Evolutionary conservation across 1,140 invertebrate species (phyloP).

Genomic region (Aleiodes sp.): DNA sequence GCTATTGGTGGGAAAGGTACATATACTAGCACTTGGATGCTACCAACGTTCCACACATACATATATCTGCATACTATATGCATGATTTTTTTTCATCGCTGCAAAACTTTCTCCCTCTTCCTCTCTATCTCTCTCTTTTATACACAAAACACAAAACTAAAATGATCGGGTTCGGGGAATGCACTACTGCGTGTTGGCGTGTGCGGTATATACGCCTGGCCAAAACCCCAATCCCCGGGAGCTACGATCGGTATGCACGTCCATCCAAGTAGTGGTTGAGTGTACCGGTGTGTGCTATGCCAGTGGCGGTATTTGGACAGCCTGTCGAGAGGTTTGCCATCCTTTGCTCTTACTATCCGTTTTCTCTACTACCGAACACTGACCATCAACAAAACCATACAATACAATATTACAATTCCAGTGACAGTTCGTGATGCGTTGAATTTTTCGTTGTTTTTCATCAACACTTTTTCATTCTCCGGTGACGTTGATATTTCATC

Average conservation of each 20-base stretch:
- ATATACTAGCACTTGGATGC: not conserved
- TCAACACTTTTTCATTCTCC: not conserved
- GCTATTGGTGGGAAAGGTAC: not conserved
- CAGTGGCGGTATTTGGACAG: constrained; percentile 61
- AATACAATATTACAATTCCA: constrained; percentile 60
- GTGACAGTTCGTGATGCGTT: constrained; percentile 46
- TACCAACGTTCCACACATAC: too few species aligned
- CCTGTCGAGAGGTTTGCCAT: constrained; percentile 51
- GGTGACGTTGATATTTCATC: not conserved
- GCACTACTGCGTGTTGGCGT: constrained; percentile 9
- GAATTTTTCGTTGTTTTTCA: not conserved
- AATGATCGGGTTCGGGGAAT: not conserved
- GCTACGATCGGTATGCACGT: constrained; percentile 47
- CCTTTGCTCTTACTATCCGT: constrained; percentile 4
- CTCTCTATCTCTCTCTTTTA: not conserved
- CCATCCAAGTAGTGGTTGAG: constrained; percentile 29
- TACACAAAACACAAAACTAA: not conserved
- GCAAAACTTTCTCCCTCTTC: not conserved
- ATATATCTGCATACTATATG: too few species aligned
- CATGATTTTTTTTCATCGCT: too few species aligned
- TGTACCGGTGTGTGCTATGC: constrained; percentile 2
- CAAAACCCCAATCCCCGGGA: constrained; percentile 35
- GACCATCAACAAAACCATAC: constrained; percentile 56
- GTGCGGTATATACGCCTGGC: constrained; percentile 7
- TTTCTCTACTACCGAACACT: constrained; percentile 50